phyloP scores from a whole-genome alignment of 2,797 vertebrate species.

The Odontamblyopus lacepedii region DNA sequence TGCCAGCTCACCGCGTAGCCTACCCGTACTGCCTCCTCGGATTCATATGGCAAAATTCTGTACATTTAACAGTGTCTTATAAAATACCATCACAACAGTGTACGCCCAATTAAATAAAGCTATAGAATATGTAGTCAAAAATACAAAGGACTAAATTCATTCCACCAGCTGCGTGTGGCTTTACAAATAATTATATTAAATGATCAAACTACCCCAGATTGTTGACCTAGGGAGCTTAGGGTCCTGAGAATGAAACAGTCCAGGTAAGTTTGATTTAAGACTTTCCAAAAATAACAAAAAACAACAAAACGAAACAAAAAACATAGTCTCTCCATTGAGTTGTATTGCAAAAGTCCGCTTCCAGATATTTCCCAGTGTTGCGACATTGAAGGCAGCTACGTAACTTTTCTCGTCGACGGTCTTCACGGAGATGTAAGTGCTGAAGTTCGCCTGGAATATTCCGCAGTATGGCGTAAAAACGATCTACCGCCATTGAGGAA shows the following conservation, averaged over 20 bases:
- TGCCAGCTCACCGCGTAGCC: slow-evolving; percentile 57
- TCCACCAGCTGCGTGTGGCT: slow-evolving; percentile 30
- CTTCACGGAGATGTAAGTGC: too few species aligned
- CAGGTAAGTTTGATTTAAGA: slow-evolving; percentile 52
- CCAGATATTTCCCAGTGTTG: slow-evolving; percentile 67
- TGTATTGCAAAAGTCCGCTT: slow-evolving; percentile 48
- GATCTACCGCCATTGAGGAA: too few species aligned
- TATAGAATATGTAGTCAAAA: slow-evolving; percentile 44
- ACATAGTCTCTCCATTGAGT: slow-evolving; percentile 19
- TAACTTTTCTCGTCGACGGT: too few species aligned
- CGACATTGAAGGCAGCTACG: slow-evolving; percentile 27
- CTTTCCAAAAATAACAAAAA: slow-evolving; percentile 3
- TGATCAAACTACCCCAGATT: slow-evolving; percentile 37
- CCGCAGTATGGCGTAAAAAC: too few species aligned
- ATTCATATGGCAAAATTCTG: slow-evolving; percentile 59
- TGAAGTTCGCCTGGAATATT: too few species aligned
- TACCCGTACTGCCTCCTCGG: slow-evolving; percentile 64
- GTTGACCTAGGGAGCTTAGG: slow-evolving; percentile 47
- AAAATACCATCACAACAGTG: slow-evolving; percentile 65
- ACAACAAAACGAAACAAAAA: not conserved
- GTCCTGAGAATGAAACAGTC: slow-evolving; percentile 71
- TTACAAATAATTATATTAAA: slow-evolving; percentile 41
- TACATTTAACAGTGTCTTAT: slow-evolving; percentile 71
- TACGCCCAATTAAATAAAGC: slow-evolving; percentile 70
- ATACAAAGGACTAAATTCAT: slow-evolving; percentile 32